Conservation (phyloP, 2,888 invertebrate species). For the Erpobdella octoculata region DNA sequence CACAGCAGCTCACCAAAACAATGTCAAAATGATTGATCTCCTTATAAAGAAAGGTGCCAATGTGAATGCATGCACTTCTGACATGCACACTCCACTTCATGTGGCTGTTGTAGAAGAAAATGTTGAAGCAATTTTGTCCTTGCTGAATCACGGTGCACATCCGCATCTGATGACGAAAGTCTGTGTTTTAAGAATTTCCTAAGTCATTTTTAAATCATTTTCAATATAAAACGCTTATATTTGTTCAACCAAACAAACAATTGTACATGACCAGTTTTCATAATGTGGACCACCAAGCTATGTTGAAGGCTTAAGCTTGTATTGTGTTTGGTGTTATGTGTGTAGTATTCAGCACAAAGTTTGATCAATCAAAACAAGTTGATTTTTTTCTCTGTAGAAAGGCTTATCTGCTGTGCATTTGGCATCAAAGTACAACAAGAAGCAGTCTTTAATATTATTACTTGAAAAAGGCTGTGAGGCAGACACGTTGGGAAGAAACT, state of each 20-base stretch:
- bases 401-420: slow-evolving; percentile 4
- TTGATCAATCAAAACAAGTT: too few species aligned
- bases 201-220: not conserved
- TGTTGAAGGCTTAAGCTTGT: too few species aligned
- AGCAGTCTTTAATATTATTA: not conserved
- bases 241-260: too few species aligned
- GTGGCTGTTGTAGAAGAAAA: slow-evolving; percentile 82
- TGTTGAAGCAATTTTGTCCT: slow-evolving; percentile 88
- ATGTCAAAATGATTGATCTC: slow-evolving; percentile 85
- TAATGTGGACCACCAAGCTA: too few species aligned
- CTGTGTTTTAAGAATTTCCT: not conserved
- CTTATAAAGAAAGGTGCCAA: slow-evolving; percentile 91
- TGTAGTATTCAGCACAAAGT: too few species aligned
- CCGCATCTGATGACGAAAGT: slow-evolving; percentile 86
- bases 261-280: too few species aligned
- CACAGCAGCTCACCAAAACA: not conserved
- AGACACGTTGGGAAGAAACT: slow-evolving; percentile 60
- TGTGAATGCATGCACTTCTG: slow-evolving; percentile 91
- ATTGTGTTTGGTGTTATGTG: not conserved
- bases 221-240: too few species aligned
- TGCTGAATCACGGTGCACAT: slow-evolving; percentile 85
- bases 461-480: not conserved
- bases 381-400: too few species aligned
- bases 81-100: slow-evolving; percentile 83
- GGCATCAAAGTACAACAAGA: slow-evolving; percentile 8